Evolutionary conservation across 2,113 vertebrate genomes (phyloP).

Genomic region (Vicugna pacos): DNA sequence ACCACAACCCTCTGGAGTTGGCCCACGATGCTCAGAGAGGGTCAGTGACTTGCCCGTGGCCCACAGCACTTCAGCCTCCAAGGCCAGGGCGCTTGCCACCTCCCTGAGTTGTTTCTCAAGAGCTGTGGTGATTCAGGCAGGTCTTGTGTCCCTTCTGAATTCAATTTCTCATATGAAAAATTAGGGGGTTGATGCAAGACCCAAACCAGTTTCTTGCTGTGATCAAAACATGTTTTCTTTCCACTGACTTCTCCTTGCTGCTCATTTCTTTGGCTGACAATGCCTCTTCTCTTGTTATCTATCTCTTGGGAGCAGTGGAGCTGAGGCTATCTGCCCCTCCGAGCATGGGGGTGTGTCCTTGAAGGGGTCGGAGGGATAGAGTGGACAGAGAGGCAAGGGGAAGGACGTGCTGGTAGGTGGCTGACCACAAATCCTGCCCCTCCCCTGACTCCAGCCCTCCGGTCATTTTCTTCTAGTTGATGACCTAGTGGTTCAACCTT

Average conservation of each 20-base stretch:
- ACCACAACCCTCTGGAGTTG: fast-evolving
- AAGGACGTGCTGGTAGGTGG: background rate
- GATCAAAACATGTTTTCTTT: constrained; percentile 17
- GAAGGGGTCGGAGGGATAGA: background rate
- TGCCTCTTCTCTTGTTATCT: background rate
- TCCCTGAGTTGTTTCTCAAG: fast-evolving
- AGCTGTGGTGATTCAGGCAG: background rate
- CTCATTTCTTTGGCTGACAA: background rate
- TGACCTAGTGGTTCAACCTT: background rate
- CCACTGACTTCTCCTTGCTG: background rate
- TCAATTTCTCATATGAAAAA: background rate
- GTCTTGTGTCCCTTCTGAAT: background rate
- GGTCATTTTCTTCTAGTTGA: background rate
- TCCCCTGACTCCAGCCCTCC: fast-evolving
- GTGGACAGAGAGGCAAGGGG: fast-evolving
- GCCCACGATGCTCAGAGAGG: background rate
- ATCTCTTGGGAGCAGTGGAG: background rate
- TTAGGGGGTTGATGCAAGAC: background rate
- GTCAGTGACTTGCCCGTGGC: fast-evolving
- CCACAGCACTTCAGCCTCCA: background rate
- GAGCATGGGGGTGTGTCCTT: background rate
- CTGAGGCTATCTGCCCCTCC: too few species aligned
- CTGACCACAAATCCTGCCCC: too few species aligned
- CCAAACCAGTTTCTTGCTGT: background rate
- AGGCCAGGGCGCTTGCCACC: fast-evolving